phyloP scores from a whole-genome alignment of 1,140 invertebrate genomes.

The Procambarus virginalis region DNA sequence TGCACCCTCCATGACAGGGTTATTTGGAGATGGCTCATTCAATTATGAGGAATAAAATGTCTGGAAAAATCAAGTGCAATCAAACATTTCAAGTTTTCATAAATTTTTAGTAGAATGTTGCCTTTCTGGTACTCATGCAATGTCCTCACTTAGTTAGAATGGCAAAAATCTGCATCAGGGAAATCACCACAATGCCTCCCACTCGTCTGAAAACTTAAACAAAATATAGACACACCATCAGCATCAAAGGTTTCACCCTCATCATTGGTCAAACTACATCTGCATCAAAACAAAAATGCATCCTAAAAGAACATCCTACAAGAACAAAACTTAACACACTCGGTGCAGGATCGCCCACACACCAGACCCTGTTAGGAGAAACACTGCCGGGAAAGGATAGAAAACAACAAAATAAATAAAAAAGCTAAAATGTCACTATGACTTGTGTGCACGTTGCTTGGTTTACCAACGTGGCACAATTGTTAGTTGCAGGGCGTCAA shows the following conservation, averaged over 20 bases:
- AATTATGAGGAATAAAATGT: not conserved
- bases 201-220: constrained; percentile 54
- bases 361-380: constrained; percentile 58
- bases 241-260: constrained; percentile 34
- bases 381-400: constrained; percentile 7
- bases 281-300: constrained; percentile 38
- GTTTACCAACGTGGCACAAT: constrained; percentile 39
- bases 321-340: constrained; percentile 43
- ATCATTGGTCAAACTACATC: constrained; percentile 34
- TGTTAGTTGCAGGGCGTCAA: constrained; percentile 47
- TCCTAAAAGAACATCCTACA: not conserved
- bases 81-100: constrained; percentile 1
- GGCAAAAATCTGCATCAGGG: constrained; percentile 45
- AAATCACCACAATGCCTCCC: constrained; percentile 49
- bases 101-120: constrained; percentile 13
- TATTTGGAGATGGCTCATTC: constrained; percentile 17
- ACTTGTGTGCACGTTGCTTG: constrained; percentile 34
- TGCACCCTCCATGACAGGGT: not conserved
- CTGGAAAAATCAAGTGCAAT: constrained; percentile 39
- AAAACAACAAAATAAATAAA: not conserved
- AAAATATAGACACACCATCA: constrained; percentile 34
- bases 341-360: constrained; percentile 40
- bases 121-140: constrained; percentile 45
- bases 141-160: constrained; percentile 24
- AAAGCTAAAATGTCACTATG: constrained; percentile 32